These are phyloP conservation scores for Lysandra coridon DNA, from an alignment of 2,888 invertebrate genomes.

Conservation along the genomic window DNA sequence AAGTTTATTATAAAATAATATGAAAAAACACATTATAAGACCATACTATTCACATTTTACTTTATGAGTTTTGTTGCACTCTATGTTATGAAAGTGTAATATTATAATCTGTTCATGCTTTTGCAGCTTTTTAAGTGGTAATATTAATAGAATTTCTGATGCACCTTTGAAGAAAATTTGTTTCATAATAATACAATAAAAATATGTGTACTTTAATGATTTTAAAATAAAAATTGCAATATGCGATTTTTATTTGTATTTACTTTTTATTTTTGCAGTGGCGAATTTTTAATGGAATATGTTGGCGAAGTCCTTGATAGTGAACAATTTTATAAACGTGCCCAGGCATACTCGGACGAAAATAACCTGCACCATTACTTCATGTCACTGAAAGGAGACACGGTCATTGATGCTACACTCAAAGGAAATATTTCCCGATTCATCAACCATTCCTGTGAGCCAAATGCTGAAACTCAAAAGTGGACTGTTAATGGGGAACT, in stretches of 20 bases:
- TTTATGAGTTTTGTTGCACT: neutral
- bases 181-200: too few relatives aligned
- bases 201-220: neutral
- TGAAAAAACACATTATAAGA: neutral
- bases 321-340: constrained; percentile 92
- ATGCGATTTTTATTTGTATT: neutral
- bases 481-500: constrained; percentile 96
- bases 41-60: neutral
- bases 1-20: too few relatives aligned
- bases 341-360: constrained; percentile 92
- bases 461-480: constrained; percentile 99
- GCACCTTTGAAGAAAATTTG: too few relatives aligned
- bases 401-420: constrained; percentile 94
- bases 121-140: too few relatives aligned
- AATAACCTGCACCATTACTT: constrained; percentile 97
- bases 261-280: constrained; percentile 77
- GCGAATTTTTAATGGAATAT: constrained; percentile 98
- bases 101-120: neutral
- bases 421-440: constrained; percentile 98
- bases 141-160: too few relatives aligned
- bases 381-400: constrained; percentile 95
- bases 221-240: neutral
- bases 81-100: neutral
- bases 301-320: constrained; percentile 98
- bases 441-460: constrained; percentile 99